Percentiles rank a stretch among this genome's conserved stretches.
phyloP scores from a whole-genome alignment of 2,113 vertebrate genomes.

The Pampusana beccarii region DNA sequence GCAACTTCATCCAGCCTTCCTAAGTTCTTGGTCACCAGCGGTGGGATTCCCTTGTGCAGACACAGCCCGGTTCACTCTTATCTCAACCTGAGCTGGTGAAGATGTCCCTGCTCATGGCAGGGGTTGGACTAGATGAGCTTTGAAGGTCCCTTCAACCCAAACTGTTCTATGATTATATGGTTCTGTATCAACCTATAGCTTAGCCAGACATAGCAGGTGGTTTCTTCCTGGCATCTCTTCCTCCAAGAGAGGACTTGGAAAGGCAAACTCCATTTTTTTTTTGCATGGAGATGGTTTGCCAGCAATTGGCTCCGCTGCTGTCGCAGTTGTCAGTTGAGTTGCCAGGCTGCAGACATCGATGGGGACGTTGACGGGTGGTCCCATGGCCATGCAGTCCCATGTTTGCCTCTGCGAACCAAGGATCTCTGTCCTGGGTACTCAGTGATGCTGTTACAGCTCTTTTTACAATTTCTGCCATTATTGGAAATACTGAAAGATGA shows the following conservation, averaged over 20 bases:
- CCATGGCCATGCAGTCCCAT: rapidly evolving
- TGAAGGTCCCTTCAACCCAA: too few species aligned
- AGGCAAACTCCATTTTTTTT: not conserved
- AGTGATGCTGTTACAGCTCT: not conserved
- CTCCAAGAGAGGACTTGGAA: not conserved
- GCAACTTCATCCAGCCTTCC: not conserved
- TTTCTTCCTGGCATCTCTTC: not conserved
- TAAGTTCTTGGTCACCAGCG: not conserved
- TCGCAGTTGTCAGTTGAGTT: conserved; percentile 25
- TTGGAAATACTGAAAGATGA: not conserved
- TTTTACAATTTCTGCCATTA: not conserved
- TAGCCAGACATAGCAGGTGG: too few species aligned
- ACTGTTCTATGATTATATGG: too few species aligned
- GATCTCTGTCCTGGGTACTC: not conserved
- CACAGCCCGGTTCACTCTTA: not conserved
- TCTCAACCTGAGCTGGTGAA: not conserved
- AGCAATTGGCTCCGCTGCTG: not conserved
- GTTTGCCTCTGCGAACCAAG: not conserved
- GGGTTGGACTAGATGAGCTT: too few species aligned
- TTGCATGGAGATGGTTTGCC: not conserved
- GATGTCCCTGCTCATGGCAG: too few species aligned
- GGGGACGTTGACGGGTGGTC: not conserved
- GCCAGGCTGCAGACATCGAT: not conserved
- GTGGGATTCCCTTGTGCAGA: not conserved
- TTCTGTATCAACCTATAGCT: too few species aligned